Evolutionary conservation across 2,888 invertebrate species (phyloP).

Genomic region (Bibio marci): DNA sequence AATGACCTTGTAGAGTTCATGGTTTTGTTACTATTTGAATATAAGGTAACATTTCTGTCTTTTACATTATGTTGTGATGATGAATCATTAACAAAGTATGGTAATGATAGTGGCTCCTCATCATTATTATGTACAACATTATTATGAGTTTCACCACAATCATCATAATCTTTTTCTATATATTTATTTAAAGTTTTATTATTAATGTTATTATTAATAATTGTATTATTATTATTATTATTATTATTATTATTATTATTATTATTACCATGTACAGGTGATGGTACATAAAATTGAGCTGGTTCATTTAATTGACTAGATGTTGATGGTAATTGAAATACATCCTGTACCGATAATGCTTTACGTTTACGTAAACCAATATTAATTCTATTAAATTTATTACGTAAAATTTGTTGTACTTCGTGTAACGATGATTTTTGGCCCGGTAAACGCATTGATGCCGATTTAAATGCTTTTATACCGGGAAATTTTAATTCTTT

Average conservation of each 20-base stretch:
- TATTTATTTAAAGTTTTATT: too few species aligned
- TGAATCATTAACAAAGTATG: slow-evolving; percentile 2
- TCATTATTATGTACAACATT: slow-evolving; percentile 1
- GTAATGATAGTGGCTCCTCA: slow-evolving; percentile 8
- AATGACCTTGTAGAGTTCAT: neutral
- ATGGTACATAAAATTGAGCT: slow-evolving; percentile 55
- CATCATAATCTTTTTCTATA: too few species aligned
- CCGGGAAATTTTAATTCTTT: slow-evolving; percentile 9
- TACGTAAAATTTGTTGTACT: slow-evolving; percentile 35
- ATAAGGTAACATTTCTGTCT: slow-evolving; percentile 1
- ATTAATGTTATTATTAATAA: neutral
- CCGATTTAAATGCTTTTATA: slow-evolving; percentile 11
- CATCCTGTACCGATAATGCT: slow-evolving; percentile 52
- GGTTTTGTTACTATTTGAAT: neutral
- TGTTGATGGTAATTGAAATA: slow-evolving; percentile 28
- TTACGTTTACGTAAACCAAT: slow-evolving; percentile 47
- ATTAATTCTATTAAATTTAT: slow-evolving; percentile 51
- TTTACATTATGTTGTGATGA: too few species aligned
- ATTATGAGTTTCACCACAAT: too few species aligned
- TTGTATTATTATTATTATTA: neutral
- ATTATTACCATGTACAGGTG: slow-evolving; percentile 22
- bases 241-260: neutral
- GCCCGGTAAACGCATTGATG: slow-evolving; percentile 16
- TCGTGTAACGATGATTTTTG: slow-evolving; percentile 42
- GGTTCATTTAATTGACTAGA: neutral